Conservation (phyloP, 2,888 invertebrate species). For the Pachymerium ferrugineum region DNA sequence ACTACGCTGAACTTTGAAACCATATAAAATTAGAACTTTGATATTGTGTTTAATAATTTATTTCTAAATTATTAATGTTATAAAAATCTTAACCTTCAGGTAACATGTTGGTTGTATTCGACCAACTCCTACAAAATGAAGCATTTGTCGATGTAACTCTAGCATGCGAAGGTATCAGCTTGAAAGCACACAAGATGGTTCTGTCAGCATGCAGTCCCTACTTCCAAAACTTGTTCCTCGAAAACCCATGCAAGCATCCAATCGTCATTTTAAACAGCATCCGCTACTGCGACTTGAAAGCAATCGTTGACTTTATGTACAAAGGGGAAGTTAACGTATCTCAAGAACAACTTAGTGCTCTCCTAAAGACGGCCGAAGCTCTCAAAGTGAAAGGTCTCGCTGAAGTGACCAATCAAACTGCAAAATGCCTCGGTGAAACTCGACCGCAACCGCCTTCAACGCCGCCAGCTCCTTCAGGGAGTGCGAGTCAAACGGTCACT, state of each 20-base stretch:
- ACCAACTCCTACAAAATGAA: conserved; percentile 84
- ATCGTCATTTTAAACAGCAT: conserved; percentile 89
- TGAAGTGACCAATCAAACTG: conserved; percentile 57
- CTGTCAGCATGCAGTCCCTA: conserved; percentile 91
- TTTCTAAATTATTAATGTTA: too few species aligned
- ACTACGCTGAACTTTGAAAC: too few species aligned
- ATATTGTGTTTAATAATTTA: too few species aligned
- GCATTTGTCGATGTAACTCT: conserved; percentile 90
- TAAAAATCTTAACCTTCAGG: neutral
- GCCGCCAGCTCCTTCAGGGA: neutral
- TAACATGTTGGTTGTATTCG: conserved; percentile 86
- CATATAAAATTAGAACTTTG: too few species aligned
- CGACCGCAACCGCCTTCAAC: neutral
- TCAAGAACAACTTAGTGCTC: conserved; percentile 79
- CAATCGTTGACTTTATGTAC: conserved; percentile 85
- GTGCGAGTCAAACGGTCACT: neutral
- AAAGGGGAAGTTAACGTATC: conserved; percentile 87
- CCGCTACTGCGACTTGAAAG: conserved; percentile 82
- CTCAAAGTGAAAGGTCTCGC: conserved; percentile 83
- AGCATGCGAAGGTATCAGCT: conserved; percentile 84
- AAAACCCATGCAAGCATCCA: conserved; percentile 86
- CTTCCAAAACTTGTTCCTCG: conserved; percentile 77
- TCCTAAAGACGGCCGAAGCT: conserved; percentile 81
- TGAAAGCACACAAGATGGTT: conserved; percentile 93
- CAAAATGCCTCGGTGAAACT: conserved; percentile 16